Evolutionary conservation across 2,797 vertebrate species (phyloP), one percentile per base, ranked within the genome.

Genomic region (Coranthus polyacanthus): DNA sequence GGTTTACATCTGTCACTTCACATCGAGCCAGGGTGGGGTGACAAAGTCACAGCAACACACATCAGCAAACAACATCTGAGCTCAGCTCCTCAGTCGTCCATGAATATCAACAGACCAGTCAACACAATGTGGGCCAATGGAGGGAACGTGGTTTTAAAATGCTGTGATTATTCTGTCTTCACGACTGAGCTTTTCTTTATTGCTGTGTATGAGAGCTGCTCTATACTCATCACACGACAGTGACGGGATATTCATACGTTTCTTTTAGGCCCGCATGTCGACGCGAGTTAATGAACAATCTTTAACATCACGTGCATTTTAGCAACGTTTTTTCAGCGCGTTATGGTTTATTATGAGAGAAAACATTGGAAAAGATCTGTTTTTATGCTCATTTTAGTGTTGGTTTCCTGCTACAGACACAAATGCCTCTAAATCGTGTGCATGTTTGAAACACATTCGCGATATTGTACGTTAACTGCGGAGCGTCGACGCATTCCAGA

Each of bases 1-100:
- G 84, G 86, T 89, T 62, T 83, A 89, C 69, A 88, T 89, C 83
- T 89, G 89, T 91, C 86, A 89, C 79, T 78, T 84, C 82, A 60
- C 51, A 78, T 88, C 22, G 63, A 80, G 72, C 54, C 72, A 54
- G 45, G 24, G 51, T 1, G 61, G 47, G n/a, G 12, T 83, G 82
- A 90, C 71, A 58, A 68, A 83, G 86, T 75, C 73, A 52, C 68
- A 72, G 75, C 63, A 82, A 73, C 82, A 78, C 79, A 82, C 72
- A 74, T 83, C 76, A 76, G 73, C 76, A 79, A 75, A 83, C 75
- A 80, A 62, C 68, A 61, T 71, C 59, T 56, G 32, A 68, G 69
- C 75, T 74, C 64, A 47, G 59, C 65, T 77, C 78, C 57, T 84
- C 72, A 61, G 66, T 45, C 11, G 16, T 68, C 58, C 66, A 46